Conservation (phyloP, 2,113 vertebrate species). For the Sigmodon hispidus region DNA sequence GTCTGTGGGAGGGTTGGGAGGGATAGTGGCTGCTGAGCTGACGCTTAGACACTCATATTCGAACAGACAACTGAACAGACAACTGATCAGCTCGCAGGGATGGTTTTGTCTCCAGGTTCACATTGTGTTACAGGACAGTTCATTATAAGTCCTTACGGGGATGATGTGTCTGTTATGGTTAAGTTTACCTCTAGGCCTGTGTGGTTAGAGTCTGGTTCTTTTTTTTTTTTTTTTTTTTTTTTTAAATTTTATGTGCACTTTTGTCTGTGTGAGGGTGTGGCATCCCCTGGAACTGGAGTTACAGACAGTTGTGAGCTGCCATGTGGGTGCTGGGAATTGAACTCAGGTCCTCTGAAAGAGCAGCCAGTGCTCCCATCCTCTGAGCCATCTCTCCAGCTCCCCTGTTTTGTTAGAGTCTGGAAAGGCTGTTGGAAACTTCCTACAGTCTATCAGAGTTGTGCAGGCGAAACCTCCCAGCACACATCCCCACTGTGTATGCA, state of each 20-base stretch:
- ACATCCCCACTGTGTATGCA: background rate
- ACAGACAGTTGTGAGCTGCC: background rate
- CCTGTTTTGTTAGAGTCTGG: background rate
- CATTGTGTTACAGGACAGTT: background rate
- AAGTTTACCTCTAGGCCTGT: too few relatives aligned
- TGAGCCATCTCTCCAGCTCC: background rate
- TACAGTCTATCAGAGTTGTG: background rate
- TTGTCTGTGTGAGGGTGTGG: background rate
- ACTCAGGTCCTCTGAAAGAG: background rate
- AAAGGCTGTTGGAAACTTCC: accelerated
- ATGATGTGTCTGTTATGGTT: background rate
- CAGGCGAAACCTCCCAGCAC: background rate
- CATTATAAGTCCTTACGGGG: background rate
- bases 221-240: background rate
- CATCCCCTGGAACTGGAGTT: background rate
- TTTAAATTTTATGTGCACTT: background rate
- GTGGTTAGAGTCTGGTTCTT: background rate
- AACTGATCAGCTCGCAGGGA: accelerated
- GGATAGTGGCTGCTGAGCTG: background rate
- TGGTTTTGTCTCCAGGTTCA: background rate
- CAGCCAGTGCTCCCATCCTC: background rate
- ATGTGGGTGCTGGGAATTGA: background rate
- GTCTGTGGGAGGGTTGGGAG: background rate
- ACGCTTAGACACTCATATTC: background rate
- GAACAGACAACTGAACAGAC: background rate